Conservation (phyloP, 35 echinoderm and acorn worm genomes). For the Anneissia japonica region DNA sequence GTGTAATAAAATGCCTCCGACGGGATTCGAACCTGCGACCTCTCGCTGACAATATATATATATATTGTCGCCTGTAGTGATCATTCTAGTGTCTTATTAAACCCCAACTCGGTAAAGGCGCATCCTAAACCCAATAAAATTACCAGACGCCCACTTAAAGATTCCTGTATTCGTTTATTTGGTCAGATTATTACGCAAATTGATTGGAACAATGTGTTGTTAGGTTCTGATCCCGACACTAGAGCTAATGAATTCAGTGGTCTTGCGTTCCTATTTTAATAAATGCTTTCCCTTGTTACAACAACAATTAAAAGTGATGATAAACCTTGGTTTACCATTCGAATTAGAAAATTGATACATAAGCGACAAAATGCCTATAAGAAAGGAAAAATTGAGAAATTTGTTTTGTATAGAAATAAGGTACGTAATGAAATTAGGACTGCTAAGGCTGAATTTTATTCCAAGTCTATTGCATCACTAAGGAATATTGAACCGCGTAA, state of each 20-base stretch:
- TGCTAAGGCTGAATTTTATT: not conserved
- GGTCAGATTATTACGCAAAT: not conserved
- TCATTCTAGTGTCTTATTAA: not conserved
- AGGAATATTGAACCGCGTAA: not conserved
- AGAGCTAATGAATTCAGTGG: not conserved
- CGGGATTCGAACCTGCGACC: too few species aligned
- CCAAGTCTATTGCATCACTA: not conserved
- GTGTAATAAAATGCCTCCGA: too few species aligned
- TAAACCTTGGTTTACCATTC: not conserved
- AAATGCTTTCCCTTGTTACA: not conserved
- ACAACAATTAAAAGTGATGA: not conserved
- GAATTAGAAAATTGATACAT: not conserved
- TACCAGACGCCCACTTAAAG: not conserved
- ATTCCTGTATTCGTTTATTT: not conserved
- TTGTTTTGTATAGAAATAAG: not conserved
- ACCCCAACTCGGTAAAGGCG: not conserved
- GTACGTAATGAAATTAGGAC: not conserved
- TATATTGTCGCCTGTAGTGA: not conserved
- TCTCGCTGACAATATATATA: too few species aligned
- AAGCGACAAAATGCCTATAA: not conserved
- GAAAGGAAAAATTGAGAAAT: not conserved
- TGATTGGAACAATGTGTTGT: not conserved
- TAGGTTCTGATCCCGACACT: not conserved
- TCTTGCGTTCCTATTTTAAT: not conserved
- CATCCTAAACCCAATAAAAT: not conserved